phyloP scores from a whole-genome alignment of 2,888 invertebrate species.

The Cosmia trapezina region DNA sequence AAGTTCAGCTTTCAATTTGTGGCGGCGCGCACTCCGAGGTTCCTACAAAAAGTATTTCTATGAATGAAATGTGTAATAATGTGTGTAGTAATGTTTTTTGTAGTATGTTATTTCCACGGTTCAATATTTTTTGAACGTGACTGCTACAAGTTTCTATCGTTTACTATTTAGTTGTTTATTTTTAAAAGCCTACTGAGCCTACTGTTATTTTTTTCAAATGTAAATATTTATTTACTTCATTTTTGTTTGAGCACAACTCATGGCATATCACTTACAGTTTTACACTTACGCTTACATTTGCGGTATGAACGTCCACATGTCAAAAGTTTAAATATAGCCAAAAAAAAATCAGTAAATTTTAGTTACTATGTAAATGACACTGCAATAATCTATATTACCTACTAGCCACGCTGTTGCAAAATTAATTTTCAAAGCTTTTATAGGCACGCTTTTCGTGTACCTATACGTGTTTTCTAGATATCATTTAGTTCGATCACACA shows the following conservation, averaged over 20 bases:
- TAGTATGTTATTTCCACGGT: not conserved
- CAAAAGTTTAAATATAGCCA: not conserved
- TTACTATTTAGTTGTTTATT: not conserved
- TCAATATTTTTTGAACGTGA: constrained; percentile 11
- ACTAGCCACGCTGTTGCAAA: not conserved
- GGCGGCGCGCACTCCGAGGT: too few relatives aligned
- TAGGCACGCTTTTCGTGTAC: not conserved
- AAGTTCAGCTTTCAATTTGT: not conserved
- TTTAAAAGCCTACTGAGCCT: not conserved
- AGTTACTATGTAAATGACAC: not conserved
- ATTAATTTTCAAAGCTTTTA: not conserved
- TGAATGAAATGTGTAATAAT: not conserved
- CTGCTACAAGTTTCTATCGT: constrained; percentile 18
- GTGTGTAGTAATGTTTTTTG: not conserved
- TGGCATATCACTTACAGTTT: not conserved
- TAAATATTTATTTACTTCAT: not conserved
- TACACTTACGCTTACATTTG: not conserved
- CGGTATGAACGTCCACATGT: not conserved
- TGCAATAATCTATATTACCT: not conserved
- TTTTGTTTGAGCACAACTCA: not conserved
- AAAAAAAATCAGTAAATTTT: not conserved
- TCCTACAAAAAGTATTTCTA: not conserved
- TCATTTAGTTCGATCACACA: constrained; percentile 19
- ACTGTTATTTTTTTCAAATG: not conserved
- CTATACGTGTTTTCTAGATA: constrained; percentile 10